Evolutionary conservation across 2,888 invertebrate species (phyloP).

Genomic region (Mesodorylaimus sp.): DNA sequence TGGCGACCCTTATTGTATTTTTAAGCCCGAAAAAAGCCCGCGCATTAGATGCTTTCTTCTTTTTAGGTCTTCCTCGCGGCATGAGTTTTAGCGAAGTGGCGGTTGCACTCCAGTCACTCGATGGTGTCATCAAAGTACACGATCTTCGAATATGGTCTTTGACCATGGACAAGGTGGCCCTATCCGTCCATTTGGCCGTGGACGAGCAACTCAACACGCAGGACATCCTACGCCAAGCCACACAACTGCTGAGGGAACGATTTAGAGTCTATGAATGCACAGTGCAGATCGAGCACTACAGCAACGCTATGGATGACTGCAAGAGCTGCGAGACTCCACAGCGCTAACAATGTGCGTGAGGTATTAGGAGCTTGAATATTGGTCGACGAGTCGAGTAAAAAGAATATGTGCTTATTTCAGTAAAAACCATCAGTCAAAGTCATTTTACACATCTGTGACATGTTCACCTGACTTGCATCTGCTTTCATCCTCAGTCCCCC

Average conservation of each 20-base stretch:
- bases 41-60: slow-evolving; percentile 18
- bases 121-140: slow-evolving; percentile 78
- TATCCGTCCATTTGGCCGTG: slow-evolving; percentile 88
- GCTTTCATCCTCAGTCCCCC: too few relatives aligned
- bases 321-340: slow-evolving; percentile 17
- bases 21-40: too few relatives aligned
- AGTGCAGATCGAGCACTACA: slow-evolving; percentile 21
- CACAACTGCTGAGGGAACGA: slow-evolving; percentile 19
- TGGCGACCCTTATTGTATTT: too few relatives aligned
- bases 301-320: slow-evolving; percentile 16
- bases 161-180: slow-evolving; percentile 80
- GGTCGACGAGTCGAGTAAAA: too few relatives aligned
- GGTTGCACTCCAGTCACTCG: slow-evolving; percentile 59
- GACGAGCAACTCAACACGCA: slow-evolving; percentile 41
- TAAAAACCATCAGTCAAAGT: too few relatives aligned
- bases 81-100: slow-evolving; percentile 53
- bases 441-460: too few relatives aligned
- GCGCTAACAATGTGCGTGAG: not conserved
- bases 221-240: slow-evolving; percentile 20
- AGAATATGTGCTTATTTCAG: too few relatives aligned
- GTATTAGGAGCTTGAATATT: too few relatives aligned
- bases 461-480: too few relatives aligned
- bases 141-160: slow-evolving; percentile 93
- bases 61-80: slow-evolving; percentile 42
- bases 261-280: slow-evolving; percentile 27